Evolutionary conservation across 2,888 invertebrate species (phyloP).

Genomic region (Microplitis manilae): DNA sequence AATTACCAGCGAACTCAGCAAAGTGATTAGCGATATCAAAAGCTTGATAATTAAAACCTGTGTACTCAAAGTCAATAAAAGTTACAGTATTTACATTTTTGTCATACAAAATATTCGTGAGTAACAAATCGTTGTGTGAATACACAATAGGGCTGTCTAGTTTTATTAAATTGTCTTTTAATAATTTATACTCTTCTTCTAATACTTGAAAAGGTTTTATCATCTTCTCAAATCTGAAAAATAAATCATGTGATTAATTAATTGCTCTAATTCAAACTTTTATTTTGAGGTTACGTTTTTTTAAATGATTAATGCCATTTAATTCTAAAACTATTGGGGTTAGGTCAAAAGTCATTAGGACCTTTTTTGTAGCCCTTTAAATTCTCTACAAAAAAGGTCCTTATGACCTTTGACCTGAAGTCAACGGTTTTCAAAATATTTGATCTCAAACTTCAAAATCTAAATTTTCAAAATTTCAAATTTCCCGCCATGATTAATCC

Average conservation of each 20-base stretch:
- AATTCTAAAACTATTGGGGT: too few relatives aligned
- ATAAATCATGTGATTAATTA: not conserved
- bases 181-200: constrained; percentile 78
- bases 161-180: constrained; percentile 78
- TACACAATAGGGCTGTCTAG: constrained; percentile 88
- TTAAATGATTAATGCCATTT: too few relatives aligned
- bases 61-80: constrained; percentile 99
- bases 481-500: too few relatives aligned
- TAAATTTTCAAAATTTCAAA: too few relatives aligned
- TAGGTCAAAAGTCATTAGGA: too few relatives aligned
- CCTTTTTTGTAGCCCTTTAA: too few relatives aligned
- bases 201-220: constrained; percentile 80
- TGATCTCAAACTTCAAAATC: too few relatives aligned
- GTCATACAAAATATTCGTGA: constrained; percentile 94
- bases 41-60: constrained; percentile 93
- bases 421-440: too few relatives aligned
- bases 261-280: not conserved
- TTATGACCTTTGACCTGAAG: too few relatives aligned
- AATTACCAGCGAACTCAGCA: constrained; percentile 93
- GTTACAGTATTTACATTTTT: constrained; percentile 79
- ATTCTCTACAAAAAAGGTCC: too few relatives aligned
- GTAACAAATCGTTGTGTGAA: constrained; percentile 96
- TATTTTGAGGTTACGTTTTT: too few relatives aligned
- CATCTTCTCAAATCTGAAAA: constrained; percentile 78
- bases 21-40: constrained; percentile 99